A percentile compares a stretch with the other conserved stretches of the same genome.
Evolutionary conservation across 64 coral and sea anemone species (phyloP).

Genomic region (Stylophora pistillata): DNA sequence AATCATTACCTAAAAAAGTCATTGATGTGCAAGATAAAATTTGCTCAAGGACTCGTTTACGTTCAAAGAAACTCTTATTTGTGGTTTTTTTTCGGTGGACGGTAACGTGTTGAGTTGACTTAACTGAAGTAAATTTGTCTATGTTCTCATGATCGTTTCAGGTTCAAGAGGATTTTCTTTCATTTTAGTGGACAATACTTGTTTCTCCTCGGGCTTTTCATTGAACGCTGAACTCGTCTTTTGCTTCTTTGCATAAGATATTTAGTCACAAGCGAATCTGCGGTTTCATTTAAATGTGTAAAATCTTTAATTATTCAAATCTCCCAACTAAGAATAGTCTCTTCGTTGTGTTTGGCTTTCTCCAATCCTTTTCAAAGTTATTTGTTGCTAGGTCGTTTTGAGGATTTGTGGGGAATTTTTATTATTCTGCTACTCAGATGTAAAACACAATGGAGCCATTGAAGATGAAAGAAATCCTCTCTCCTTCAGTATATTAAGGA

Average conservation of each 20-base stretch:
- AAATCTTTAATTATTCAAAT: constrained; percentile 25
- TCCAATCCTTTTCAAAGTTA: background rate
- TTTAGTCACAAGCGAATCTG: background rate
- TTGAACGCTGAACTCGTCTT: background rate
- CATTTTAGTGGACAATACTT: too few species aligned
- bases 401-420: constrained; percentile 25
- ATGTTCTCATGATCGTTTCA: background rate
- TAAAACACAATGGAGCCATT: constrained; percentile 3
- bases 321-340: background rate
- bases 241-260: background rate
- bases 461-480: constrained; percentile 2
- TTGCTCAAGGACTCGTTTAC: background rate
- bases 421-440: background rate
- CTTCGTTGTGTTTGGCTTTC: background rate
- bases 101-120: background rate
- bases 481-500: background rate
- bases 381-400: constrained; percentile 8
- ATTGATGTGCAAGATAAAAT: background rate
- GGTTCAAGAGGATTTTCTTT: background rate
- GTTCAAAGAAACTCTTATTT: constrained; percentile 4
- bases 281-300: background rate
- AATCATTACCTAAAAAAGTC: background rate
- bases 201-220: background rate
- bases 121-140: background rate
- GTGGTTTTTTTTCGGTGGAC: background rate